Evolutionary conservation across 2,888 invertebrate species (phyloP).

Genomic region (Eulithis testata): DNA sequence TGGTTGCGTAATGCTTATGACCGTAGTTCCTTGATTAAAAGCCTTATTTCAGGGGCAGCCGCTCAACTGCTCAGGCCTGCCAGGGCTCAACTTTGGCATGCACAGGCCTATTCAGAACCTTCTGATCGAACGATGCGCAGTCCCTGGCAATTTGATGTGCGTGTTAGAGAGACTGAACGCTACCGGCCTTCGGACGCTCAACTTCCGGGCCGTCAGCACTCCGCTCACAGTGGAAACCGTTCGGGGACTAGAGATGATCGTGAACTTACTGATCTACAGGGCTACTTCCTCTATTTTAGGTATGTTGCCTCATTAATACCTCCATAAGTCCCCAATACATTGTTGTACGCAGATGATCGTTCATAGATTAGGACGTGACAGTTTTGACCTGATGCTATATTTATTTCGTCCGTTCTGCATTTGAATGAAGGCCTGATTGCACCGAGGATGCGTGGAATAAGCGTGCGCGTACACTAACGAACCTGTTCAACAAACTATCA

Average conservation of each 20-base stretch:
- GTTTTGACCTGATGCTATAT: too few relatives aligned
- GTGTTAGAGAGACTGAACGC: not conserved
- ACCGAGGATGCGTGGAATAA: too few relatives aligned
- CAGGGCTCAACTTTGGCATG: too few relatives aligned
- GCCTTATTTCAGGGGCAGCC: not conserved
- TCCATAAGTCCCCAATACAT: too few relatives aligned
- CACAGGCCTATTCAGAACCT: not conserved
- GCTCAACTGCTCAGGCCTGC: constrained; percentile 1
- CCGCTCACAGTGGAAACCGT: constrained; percentile 1
- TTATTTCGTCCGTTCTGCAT: too few relatives aligned
- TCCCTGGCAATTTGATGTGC: not conserved
- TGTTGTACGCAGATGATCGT: too few relatives aligned
- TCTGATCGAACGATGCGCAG: not conserved
- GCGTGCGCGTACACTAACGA: too few relatives aligned
- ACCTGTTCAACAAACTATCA: not conserved
- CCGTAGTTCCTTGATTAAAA: too few relatives aligned
- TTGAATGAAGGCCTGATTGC: too few relatives aligned
- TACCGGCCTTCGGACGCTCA: not conserved
- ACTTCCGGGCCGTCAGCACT: not conserved
- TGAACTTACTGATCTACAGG: not conserved
- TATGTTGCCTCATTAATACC: too few relatives aligned
- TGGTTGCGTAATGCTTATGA: too few relatives aligned
- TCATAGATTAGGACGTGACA: too few relatives aligned
- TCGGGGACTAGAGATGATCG: not conserved
- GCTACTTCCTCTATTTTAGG: not conserved